Evolutionary conservation across 1,140 invertebrate genomes (phyloP), one percentile per base, ranked within the genome.

Genomic region (Drosophila prosaltans): DNA sequence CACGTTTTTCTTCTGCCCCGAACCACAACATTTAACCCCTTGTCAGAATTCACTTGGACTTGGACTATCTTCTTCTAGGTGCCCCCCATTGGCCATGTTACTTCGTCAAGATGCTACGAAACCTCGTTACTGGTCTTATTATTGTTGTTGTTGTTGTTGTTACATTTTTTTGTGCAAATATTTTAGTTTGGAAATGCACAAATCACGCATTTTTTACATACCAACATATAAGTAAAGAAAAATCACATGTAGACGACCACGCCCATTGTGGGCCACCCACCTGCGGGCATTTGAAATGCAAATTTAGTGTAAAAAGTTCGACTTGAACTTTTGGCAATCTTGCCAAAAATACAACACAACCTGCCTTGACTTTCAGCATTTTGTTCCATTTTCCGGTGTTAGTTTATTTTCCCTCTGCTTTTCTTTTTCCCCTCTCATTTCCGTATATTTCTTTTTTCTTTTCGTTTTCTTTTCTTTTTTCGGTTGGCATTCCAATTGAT

Each of bases 401-500:
- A 74, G 66, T 77, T 77, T 77, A 77, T 75, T 72, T 78, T 65
- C 55, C 45, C 63, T 45, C 26, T 30, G 3, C 43, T 36, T 24
- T 65, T 39, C 16, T 36, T 60, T 61, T 8, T 60, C 32, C 24
- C 0, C 8, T 1, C n/a, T 36, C 1, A 10, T 28, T 41, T 11
- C 43, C 59, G 8, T 5, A 32, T 64, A 60, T 55, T 28, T 26
- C 10, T 7, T 7, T 24, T 30, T 7, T 7, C 32, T 36, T 36
- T 36, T 30, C 28, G 2, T 28, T 3, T 30, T 59, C 58, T n/a
- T 16, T 41, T 58, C 16, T 24, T 36, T 6, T 24, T 72, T 69
- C 43, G 54, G 58, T 71, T 65, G 68, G 71, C 65, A 72, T 88
- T 86, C 73, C 80, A 78, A 86, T 86, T 80, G 83, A 88, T 86